Base-by-base conservation (phyloP, 2,888 invertebrate species). In the Octonoba sinensis region DNA sequence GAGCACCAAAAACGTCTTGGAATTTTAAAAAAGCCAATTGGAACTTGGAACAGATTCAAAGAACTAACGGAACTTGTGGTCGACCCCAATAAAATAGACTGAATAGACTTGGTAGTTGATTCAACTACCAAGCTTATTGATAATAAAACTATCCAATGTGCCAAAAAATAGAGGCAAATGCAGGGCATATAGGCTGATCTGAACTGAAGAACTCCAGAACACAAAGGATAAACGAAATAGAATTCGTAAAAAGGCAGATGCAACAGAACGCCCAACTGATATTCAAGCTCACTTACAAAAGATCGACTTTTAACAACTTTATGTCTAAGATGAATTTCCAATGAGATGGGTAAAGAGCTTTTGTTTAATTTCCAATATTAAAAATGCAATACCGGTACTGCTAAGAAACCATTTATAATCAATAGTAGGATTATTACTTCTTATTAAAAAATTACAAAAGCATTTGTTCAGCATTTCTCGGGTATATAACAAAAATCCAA, bases 301-400 rank as follows among this genome's bases (percentile, higher is more conserved):
- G 59, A 59, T 22, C 59, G 24, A 11, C 59, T 15, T 59, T 59
- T 59, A 59, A 59, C 22, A 59, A 59, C 59, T 20, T 59, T 59
- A 59, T 54, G n/a, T 54, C 16, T 16, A 54, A 59, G 24, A 59
- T 11, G 60, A 20, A 24, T 24, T 60, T 60, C 27, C 60, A 24
- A 27, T 6, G 60, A 60, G 60, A 60, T 60, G 60, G 24, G 60
- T 24, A 60, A 24, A 60, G 24, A 60, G 60, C 60, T 20, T 24
- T 65, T 65, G 46, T 46, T 65, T 65, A 44, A 15, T 65, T 65
- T 44, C 65, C 36, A 44, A 44, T 65, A 65, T 65, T 65, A 65
- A 65, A 65, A 65, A 47, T 59, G 59, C 15, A 59, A 59, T 59
- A 59, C 15, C 24, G 59, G 59, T 59, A 59, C 20, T 15, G 59